Evolutionary conservation across 2,113 vertebrate genomes (phyloP).

Genomic region (Anolis carolinensis): DNA sequence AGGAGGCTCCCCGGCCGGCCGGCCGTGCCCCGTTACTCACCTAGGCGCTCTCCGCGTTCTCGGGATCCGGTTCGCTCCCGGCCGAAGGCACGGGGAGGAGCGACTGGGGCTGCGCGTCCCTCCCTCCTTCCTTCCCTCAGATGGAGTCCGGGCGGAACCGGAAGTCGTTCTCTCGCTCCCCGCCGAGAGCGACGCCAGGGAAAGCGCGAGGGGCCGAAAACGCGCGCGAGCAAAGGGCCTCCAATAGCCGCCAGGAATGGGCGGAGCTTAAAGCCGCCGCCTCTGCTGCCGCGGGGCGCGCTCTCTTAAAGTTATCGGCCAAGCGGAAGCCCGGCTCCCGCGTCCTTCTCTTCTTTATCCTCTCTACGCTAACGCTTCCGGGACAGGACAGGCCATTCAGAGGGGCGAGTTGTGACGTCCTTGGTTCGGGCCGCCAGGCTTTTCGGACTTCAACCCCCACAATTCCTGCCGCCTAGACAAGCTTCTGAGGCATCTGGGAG

Average conservation of each 20-base stretch:
- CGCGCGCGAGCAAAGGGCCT: neutral
- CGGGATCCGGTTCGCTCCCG: neutral
- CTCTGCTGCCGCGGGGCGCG: neutral
- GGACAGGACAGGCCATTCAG: constrained; percentile 47
- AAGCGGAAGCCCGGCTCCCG: neutral
- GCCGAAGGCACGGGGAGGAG: neutral
- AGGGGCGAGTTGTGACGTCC: too few species aligned
- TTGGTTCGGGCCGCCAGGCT: too few species aligned
- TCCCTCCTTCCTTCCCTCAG: neutral
- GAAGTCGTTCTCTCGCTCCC: neutral
- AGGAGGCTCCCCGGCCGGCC: neutral
- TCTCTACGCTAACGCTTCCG: constrained; percentile 75
- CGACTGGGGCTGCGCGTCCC: neutral
- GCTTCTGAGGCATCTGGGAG: too few species aligned
- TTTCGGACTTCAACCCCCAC: too few species aligned
- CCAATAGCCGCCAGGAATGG: too few species aligned
- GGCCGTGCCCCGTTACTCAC: constrained; percentile 6
- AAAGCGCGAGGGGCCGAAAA: too few species aligned
- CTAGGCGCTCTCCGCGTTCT: constrained; percentile 3
- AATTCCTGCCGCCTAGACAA: too few species aligned
- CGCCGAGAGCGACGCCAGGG: neutral
- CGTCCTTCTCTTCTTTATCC: constrained; percentile 39
- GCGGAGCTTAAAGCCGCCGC: neutral
- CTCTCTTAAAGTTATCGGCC: neutral
- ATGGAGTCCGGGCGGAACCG: constrained; percentile 21